Evolutionary conservation across 2,113 vertebrate genomes (phyloP).

Genomic region (Ageneiosus marmoratus): DNA sequence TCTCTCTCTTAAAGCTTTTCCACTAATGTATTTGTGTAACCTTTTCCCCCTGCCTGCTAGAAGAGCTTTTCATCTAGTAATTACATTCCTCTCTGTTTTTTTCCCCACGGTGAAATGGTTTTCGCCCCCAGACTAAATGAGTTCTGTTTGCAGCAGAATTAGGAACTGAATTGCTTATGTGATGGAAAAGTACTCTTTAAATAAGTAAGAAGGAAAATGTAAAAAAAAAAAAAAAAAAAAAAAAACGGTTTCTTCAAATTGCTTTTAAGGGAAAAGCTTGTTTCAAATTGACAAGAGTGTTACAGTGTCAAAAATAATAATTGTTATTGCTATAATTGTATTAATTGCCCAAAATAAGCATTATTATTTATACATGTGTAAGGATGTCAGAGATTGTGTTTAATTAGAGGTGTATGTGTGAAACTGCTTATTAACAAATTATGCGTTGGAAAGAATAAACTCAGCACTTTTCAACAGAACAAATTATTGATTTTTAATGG

Average conservation of each 20-base stretch:
- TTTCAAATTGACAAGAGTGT: too few relatives aligned
- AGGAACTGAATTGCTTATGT: conserved; percentile 23
- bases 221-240: too few relatives aligned
- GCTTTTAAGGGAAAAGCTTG: neutral
- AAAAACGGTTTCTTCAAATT: neutral
- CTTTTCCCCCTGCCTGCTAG: neutral
- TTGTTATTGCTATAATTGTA: neutral
- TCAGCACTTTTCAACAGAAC: neutral
- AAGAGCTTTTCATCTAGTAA: conserved; percentile 20
- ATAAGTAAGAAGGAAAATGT: neutral
- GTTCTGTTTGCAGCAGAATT: conserved; percentile 26
- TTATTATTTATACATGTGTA: neutral
- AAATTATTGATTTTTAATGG: conserved; percentile 50
- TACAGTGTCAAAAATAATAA: neutral
- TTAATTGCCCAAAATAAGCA: neutral
- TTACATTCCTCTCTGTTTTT: conserved; percentile 34
- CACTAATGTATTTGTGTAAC: conserved; percentile 4
- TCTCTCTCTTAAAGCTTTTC: neutral
- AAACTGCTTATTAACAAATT: neutral
- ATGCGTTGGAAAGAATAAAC: neutral
- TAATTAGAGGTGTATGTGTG: neutral
- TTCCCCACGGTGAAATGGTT: conserved; percentile 10
- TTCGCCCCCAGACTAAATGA: conserved; percentile 26
- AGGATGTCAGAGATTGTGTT: neutral
- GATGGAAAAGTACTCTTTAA: conserved; percentile 11